Base-by-base conservation (phyloP, 2,113 vertebrate species). In the Ploceus nigricollis region DNA sequence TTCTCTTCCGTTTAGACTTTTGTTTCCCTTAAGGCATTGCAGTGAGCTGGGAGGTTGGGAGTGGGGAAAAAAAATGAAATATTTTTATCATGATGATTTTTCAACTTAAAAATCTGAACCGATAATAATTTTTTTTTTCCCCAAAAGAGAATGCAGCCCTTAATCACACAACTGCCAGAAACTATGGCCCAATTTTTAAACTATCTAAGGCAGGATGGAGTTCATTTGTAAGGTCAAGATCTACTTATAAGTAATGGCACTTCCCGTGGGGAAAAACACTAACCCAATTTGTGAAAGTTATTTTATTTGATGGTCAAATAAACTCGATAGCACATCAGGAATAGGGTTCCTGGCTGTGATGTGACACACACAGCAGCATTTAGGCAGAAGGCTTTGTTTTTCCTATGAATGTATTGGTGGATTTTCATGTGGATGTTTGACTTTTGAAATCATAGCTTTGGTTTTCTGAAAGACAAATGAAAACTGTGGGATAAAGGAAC, bases 231-330 rank as follows among this genome's bases (percentile, higher is more conserved):
- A 95, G 72, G 68, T 83, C 72, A 51, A 69, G 65, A 93, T 87
- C 86, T 92, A 58, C 82, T 90, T 92, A 42, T 15, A 89, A 53
- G 57, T 93, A 94, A 93, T 94, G 76, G 57, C 9, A 45, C 53
- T 94, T 96, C 92, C 93, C 0, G 1, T 83, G 57, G 94, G 89
- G 92, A 93, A 96, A 96, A 94, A 92, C 57, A 48, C 44, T 90
- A 66, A 86, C 65, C 8, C 69, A 81, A 27, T 95, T 93, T 92
- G 69, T 82, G 83, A 28, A 81, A 89, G 88, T 89, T 94, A 89
- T 88, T 94, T 93, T 92, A 81, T 79, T 83, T 87, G 77, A 90
- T 91, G 78, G 88, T 82, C 78, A 82, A 27, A 90, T 70, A 87
- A 92, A 93, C 61, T 85, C 2, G 0, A 33, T 47, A 56, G 56